Evolutionary conservation across 1,140 invertebrate genomes (phyloP), one percentile per base, ranked within the genome.

Genomic region (Pseudomyrmex flavicornis): DNA sequence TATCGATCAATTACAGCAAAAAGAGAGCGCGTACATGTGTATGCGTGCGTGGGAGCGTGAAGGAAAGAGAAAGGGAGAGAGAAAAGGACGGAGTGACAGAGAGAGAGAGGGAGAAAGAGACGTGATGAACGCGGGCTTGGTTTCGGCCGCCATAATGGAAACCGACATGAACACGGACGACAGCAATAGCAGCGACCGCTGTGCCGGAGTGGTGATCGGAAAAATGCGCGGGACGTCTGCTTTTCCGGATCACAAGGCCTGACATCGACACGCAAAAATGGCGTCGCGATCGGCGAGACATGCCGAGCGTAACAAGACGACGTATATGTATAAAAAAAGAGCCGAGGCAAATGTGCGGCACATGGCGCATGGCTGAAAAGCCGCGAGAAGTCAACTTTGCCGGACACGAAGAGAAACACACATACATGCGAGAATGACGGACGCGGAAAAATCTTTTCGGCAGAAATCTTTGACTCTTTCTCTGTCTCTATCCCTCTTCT

Each of bases 221-320:
- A 91, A 93, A 92, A 92, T 92, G 91, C 91, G 91, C 92, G 92
- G 92, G 91, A 92, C 88, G 83, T 65, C 72, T 70, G 75, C 62
- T 89, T 88, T 89, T 83, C 85, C 68, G 72, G 66, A 63, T 83
- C 80, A 74, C 56, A 69, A 54, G 58, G 10, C 66, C 66, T 77
- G 76, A 85, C 66, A 59, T 79, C 46, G 48, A 17, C 74, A 77
- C 46, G 79, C 79, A 88, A 90, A 91, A 90, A 92, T 93, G 91
- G 90, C 91, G 91, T 68, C 85, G 59, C 35, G 65, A 79, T 17
- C 58, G 50, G 73, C 61, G 46, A 58, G 22, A 35, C 52, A 52
- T 48, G 12, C 56, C 46, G 15, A 13, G 35, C 35, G 5, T 35
- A 15, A 7, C 48, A 48, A 62, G 62, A 83, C 17, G 46, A 20